Evolutionary conservation across 2,888 invertebrate species (phyloP).

Genomic region (Notocelia uddmanniana): DNA sequence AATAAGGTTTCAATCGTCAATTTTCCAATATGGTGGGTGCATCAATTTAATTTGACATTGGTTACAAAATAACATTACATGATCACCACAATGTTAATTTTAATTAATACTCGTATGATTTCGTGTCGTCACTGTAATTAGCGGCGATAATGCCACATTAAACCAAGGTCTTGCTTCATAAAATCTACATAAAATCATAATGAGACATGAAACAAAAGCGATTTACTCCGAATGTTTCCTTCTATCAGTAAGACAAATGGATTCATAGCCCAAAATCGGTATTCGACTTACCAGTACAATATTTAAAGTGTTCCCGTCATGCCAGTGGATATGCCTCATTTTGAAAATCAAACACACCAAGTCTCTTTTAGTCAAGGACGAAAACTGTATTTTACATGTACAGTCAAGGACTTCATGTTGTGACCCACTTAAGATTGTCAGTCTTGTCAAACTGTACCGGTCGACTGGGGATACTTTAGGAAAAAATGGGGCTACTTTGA

Average conservation of each 20-base stretch:
- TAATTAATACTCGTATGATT: conserved; percentile 35
- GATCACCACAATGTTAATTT: conserved; percentile 18
- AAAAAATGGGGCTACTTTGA: too few relatives aligned
- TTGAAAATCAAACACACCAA: too few relatives aligned
- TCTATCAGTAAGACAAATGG: background rate
- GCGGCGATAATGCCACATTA: background rate
- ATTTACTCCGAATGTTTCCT: background rate
- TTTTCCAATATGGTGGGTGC: background rate
- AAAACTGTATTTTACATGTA: too few relatives aligned
- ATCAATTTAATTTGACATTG: conserved; percentile 28
- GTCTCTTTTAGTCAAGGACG: too few relatives aligned
- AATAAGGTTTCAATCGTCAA: conserved; percentile 7
- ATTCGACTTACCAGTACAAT: too few relatives aligned
- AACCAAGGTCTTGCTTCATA: background rate
- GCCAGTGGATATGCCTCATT: too few relatives aligned
- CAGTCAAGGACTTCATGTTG: too few relatives aligned
- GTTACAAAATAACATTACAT: conserved; percentile 33
- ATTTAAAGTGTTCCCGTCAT: too few relatives aligned
- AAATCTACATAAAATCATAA: too few relatives aligned
- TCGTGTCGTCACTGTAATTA: conserved; percentile 21
- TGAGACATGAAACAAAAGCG: background rate
- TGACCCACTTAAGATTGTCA: too few relatives aligned
- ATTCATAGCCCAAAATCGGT: background rate
- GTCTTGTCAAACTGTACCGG: too few relatives aligned
- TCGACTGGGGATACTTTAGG: too few relatives aligned